Percentiles rank a stretch among this genome's conserved stretches.
Conservation (phyloP, 2,113 vertebrate genomes). For the Centrocercus urophasianus region DNA sequence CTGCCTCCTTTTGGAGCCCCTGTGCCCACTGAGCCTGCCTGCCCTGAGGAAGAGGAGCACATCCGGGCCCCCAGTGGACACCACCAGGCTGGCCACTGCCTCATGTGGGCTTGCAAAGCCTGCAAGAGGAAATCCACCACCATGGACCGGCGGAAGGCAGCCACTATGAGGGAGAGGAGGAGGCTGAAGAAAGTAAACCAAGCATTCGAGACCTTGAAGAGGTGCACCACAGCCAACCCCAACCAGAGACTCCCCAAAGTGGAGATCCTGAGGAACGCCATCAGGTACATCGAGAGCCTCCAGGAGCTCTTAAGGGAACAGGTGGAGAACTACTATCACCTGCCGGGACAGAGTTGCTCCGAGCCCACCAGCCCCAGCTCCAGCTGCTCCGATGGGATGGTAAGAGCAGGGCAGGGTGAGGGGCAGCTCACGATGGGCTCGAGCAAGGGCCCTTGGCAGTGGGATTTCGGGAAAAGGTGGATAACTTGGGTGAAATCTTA, state of each 20-base stretch:
- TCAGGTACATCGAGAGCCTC: constrained; percentile 95
- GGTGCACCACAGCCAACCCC: constrained; percentile 93
- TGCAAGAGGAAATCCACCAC: constrained; percentile 94
- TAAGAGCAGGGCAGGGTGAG: constrained; percentile 71
- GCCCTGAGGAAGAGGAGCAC: constrained; percentile 93
- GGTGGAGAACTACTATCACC: constrained; percentile 91
- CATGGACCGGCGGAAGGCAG: constrained; percentile 91
- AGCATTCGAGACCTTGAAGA: constrained; percentile 93
- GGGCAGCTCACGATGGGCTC: not conserved
- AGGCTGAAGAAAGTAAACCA: constrained; percentile 97
- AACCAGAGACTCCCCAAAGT: constrained; percentile 96
- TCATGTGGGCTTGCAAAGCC: constrained; percentile 98
- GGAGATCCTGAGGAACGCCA: constrained; percentile 97
- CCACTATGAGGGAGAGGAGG: constrained; percentile 96
- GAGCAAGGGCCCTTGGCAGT: not conserved
- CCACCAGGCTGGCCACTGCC: constrained; percentile 94
- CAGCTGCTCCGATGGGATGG: constrained; percentile 93
- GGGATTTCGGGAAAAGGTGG: not conserved
- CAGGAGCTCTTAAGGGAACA: constrained; percentile 93
- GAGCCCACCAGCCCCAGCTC: constrained; percentile 92
- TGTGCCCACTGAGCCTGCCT: constrained; percentile 56
- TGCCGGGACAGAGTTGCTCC: constrained; percentile 86
- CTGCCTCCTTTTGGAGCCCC: constrained; percentile 62
- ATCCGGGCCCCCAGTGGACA: constrained; percentile 88
- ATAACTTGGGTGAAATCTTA: not conserved